Evolutionary conservation across 2,797 vertebrate species (phyloP).

Genomic region (Morelia viridis): DNA sequence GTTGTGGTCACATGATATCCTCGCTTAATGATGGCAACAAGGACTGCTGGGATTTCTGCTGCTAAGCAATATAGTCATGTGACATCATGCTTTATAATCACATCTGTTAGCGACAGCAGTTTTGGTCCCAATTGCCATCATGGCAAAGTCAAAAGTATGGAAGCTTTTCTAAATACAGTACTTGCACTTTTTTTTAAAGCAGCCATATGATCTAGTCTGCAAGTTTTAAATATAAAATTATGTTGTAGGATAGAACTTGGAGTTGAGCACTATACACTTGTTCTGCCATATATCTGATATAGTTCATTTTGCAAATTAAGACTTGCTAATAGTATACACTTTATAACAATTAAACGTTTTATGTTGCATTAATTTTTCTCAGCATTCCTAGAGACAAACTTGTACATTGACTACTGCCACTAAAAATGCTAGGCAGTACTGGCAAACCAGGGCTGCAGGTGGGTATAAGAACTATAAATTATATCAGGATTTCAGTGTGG

Average conservation of each 20-base stretch:
- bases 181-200: slow-evolving; percentile 38
- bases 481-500: slow-evolving; percentile 57
- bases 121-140: background rate
- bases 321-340: slow-evolving; percentile 48
- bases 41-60: background rate
- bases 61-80: background rate
- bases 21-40: background rate
- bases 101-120: background rate
- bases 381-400: slow-evolving; percentile 40
- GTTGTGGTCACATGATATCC: background rate
- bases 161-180: background rate
- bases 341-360: slow-evolving; percentile 44
- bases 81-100: background rate
- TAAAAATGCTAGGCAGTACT: slow-evolving; percentile 38
- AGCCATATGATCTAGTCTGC: slow-evolving; percentile 22
- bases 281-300: slow-evolving; percentile 9
- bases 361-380: slow-evolving; percentile 46
- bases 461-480: slow-evolving; percentile 49
- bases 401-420: slow-evolving; percentile 50
- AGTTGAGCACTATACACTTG: slow-evolving; percentile 32
- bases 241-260: background rate
- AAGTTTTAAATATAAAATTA: slow-evolving; percentile 45
- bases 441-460: slow-evolving; percentile 46
- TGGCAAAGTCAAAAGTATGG: background rate
- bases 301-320: slow-evolving; percentile 53